Evolutionary conservation across 1,140 invertebrate species (phyloP), one percentile per base, ranked within the genome.

Genomic region (Rhyacophila brunnea): DNA sequence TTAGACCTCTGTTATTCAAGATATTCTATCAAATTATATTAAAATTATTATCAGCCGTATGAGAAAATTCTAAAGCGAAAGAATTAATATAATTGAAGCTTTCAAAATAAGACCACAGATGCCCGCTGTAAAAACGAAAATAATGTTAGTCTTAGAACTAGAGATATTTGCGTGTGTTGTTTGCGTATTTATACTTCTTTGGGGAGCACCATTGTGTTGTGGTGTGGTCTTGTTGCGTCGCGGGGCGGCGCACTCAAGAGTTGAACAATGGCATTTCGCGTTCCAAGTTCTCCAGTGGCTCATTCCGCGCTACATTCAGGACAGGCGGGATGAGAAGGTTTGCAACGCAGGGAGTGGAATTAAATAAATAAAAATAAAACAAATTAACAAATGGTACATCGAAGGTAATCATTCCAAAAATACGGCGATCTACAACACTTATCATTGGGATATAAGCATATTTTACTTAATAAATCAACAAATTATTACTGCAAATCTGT

Each of bases 281-380:
- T 58, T 79, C 77, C 49, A 79, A 71, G 61, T 77, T 78, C 68
- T 79, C 77, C 58, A 77, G 66, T 56, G 77, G 74, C 65, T 79
- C 77, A 68, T 77, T 75, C 71, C 77, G 78, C 15, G 73, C 77
- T 79, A 69, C 68, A 55, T 45, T 45, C 10, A n/a, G n/a, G 15
- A 40, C 34, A 35, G 6, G 6, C 15, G 15, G 38, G 38, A 40
- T 6, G 15, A n/a, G 15, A 40, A 11, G 38, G 5, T 7, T 15
- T 13, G 3, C 11, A n/a, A 40, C 11, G 15, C 11, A 40, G 5
- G 11, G 15, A n/a, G 11, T 13, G 15, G 15, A n/a, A 40, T 13
- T 13, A 40, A 40, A n/a, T 40, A 40, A 13, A 15, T 40, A 40
- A 40, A 40, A 40, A 13, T 5, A 40, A 13, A 40, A 28, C 23